Conservation (phyloP, 2,888 invertebrate genomes). For the Syritta pipiens region DNA sequence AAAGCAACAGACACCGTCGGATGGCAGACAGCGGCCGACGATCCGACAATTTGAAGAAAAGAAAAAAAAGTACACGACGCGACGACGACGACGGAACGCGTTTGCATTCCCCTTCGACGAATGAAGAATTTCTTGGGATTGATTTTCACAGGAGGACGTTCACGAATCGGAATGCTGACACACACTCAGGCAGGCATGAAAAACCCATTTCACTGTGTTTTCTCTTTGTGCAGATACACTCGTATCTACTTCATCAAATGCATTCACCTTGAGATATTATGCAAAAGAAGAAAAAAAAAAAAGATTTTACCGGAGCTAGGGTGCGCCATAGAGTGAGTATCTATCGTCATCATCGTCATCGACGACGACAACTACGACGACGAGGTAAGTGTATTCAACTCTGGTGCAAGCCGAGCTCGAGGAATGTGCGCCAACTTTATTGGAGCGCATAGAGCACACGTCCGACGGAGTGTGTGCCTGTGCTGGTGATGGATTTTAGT, state of each 20-base stretch:
- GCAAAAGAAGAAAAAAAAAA: constrained; percentile 18
- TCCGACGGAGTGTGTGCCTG: too few species aligned
- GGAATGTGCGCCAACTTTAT: constrained; percentile 67
- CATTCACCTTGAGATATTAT: constrained; percentile 59
- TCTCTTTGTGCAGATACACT: not conserved
- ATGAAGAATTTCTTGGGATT: constrained; percentile 29
- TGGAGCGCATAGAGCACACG: constrained; percentile 62
- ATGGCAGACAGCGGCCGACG: not conserved
- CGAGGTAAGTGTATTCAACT: constrained; percentile 59
- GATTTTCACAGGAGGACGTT: constrained; percentile 1
- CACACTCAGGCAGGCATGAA: not conserved
- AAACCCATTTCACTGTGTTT: not conserved
- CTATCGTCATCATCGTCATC: constrained; percentile 23
- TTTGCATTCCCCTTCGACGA: constrained; percentile 30
- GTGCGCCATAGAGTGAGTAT: constrained; percentile 11
- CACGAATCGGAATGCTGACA: not conserved
- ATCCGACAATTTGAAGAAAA: constrained; percentile 10
- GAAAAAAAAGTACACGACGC: constrained; percentile 18
- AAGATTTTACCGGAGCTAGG: not conserved
- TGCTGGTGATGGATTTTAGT: constrained; percentile 56
- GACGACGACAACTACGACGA: constrained; percentile 4
- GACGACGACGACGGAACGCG: constrained; percentile 20
- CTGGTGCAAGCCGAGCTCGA: constrained; percentile 37
- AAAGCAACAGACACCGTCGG: not conserved
- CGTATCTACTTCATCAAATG: constrained; percentile 30